Evolutionary conservation across 2,797 vertebrate genomes (phyloP).

Genomic region (Sardinella longiceps): DNA sequence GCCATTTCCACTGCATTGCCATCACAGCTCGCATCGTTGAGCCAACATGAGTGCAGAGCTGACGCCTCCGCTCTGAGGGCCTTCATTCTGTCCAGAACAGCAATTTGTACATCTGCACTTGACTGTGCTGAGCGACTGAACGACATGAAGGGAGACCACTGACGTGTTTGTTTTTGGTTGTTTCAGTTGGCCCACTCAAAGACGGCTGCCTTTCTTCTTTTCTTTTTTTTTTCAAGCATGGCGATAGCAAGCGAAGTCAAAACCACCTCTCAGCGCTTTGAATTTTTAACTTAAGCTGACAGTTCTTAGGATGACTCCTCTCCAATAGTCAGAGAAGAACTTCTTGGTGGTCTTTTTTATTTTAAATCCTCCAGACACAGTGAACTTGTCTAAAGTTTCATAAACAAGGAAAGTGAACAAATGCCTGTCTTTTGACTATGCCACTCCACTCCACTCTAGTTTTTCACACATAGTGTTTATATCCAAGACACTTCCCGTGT

Average conservation of each 20-base stretch:
- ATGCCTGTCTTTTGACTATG: neutral
- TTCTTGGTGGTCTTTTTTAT: neutral
- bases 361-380: neutral
- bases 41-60: neutral
- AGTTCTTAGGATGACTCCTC: neutral
- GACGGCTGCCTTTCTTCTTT: neutral
- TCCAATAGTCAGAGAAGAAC: neutral
- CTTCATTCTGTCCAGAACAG: neutral
- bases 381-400: neutral
- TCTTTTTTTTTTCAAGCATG: neutral
- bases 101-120: neutral
- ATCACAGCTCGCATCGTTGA: neutral
- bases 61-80: neutral
- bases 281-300: neutral
- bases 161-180: slow-evolving; percentile 14
- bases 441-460: neutral
- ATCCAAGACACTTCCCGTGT: neutral
- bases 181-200: neutral
- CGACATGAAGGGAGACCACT: neutral
- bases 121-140: neutral
- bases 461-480: neutral
- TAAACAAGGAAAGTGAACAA: slow-evolving; percentile 12
- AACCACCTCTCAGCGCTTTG: neutral
- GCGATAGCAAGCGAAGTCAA: neutral
- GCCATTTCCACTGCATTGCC: neutral